Base-by-base conservation (phyloP, 1,140 invertebrate genomes). In the Cephus cinctus region DNA sequence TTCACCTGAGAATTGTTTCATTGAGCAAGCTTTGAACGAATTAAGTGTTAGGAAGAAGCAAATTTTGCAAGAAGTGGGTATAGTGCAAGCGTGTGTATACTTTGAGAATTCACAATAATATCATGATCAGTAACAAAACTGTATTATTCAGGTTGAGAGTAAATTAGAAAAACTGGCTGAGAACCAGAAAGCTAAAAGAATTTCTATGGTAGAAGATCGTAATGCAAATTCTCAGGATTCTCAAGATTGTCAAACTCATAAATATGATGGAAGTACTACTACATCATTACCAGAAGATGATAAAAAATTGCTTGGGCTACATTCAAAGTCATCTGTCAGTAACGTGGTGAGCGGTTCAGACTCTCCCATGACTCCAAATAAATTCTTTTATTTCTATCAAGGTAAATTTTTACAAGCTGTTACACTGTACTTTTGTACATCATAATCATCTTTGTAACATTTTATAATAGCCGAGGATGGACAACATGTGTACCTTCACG, bases 401-500 rank as follows among this genome's bases (percentile, higher is more conserved):
- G 86, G 89, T 90, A 78, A 57, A 38, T 43, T 39, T 43, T 40
- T 50, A 25, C 31, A 35, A 18, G 27, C 32, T 47, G 43, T 5
- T 15, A 6, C 8, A 20, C 16, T 15, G 9, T 32, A 3, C 4
- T 47, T 36, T 23, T 47, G 5, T 39, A 16, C 11, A 12, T 4
- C 6, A 35, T 18, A 38, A 16, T 32, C 31, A 16, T 27, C 6
- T 31, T 21, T 21, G 38, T 36, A 19, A 54, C 19, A 47, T 43
- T 48, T 59, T 57, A 56, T 58, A 52, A 47, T 58, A 90, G 89
- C 88, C 46, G 78, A 81, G 23, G 92, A 96, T 78, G 94, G 94
- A 1, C 94, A 96, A 71, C 89, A 94, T 65, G 84, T 97, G 19
- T 98, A 93, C 71, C 72, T 98, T 35, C 90, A 97, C 77, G 86